These are phyloP conservation scores for Chesias legatella DNA, from an alignment of 2,888 invertebrate genomes.

Conservation along the genomic window DNA sequence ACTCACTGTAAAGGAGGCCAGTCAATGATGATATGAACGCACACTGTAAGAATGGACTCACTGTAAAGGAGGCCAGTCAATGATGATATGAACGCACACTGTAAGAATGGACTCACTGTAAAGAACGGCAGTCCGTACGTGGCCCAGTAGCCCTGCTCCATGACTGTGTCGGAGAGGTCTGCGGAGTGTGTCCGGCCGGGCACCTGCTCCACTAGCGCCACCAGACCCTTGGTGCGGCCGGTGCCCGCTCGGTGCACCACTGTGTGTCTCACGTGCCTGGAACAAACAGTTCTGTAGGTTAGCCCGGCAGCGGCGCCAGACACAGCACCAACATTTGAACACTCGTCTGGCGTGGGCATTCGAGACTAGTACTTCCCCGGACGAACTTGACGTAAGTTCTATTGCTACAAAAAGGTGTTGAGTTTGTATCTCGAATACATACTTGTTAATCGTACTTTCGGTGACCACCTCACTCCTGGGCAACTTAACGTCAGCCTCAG, in stretches of 20 bases:
- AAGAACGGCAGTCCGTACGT: conserved; percentile 83
- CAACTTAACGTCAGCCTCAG: conserved; percentile 17
- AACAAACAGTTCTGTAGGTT: conserved; percentile 3
- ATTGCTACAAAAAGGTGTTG: too few relatives aligned
- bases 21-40: too few relatives aligned
- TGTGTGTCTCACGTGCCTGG: conserved; percentile 61
- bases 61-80: too few relatives aligned
- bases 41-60: too few relatives aligned
- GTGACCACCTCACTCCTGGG: conserved; percentile 48
- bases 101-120: conserved; percentile 55
- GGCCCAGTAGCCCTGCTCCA: conserved; percentile 85
- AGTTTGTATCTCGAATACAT: conserved; percentile 25
- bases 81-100: too few relatives aligned
- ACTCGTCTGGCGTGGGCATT: too few relatives aligned
- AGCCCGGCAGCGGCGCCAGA: too few relatives aligned
- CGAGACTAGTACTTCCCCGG: too few relatives aligned
- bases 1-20: too few relatives aligned
- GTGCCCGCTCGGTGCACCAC: conserved; percentile 56
- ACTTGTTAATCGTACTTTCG: conserved; percentile 59
- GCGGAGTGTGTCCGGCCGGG: conserved; percentile 82
- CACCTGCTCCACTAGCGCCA: conserved; percentile 89
- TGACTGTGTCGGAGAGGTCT: conserved; percentile 84
- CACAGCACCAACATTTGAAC: too few relatives aligned
- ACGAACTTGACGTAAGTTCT: too few relatives aligned
- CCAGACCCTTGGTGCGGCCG: conserved; percentile 63